Evolutionary conservation across 2,888 invertebrate genomes (phyloP), one percentile per base, ranked within the genome.

Genomic region (Leptinotarsa tumamoca): DNA sequence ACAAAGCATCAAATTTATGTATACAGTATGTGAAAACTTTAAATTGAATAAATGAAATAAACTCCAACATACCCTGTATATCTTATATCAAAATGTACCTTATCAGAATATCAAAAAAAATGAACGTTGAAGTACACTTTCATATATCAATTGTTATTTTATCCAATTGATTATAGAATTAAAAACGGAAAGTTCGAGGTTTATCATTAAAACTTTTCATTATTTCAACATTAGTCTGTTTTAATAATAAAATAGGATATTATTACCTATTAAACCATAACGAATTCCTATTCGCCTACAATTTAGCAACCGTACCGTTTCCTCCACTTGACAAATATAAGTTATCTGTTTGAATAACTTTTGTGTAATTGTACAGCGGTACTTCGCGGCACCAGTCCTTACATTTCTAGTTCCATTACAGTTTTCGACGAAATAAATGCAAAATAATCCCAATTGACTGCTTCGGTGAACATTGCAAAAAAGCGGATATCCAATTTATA

Each of bases 261-360:
- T 77, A 79, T 79, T 78, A 74, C 73, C 77, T 72, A 78, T 78
- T 78, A 69, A 79, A 79, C 79, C 79, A 79, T 70, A 79, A 79
- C 79, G 74, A 79, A 79, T 79, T 79, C 73, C 75, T 68, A 71
- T 72, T 71, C 74, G 72, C 77, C 74, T 74, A 73, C 72, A 76
- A 76, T 79, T 79, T 77, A 76, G 77, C 76, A 79, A 79, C 74
- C 67, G 66, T 71, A 73, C 73, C 74, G 71, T 76, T 78, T 79
- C 74, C 77, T 75, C 70, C 69, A 69, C 76, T 79, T 79, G 69
- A 75, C 75, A 79, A 78, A 79, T 76, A 76, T 49, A 58, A 70
- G 58, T 58, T 70, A 70, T 70, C 49, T 58, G 70, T 70, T 70
- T 70, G 58, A 70, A 49, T 58, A 58, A 50, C 49, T 70, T 70